Evolutionary conservation across 1,140 invertebrate genomes (phyloP).

Genomic region (Agraylea sexmaculata): DNA sequence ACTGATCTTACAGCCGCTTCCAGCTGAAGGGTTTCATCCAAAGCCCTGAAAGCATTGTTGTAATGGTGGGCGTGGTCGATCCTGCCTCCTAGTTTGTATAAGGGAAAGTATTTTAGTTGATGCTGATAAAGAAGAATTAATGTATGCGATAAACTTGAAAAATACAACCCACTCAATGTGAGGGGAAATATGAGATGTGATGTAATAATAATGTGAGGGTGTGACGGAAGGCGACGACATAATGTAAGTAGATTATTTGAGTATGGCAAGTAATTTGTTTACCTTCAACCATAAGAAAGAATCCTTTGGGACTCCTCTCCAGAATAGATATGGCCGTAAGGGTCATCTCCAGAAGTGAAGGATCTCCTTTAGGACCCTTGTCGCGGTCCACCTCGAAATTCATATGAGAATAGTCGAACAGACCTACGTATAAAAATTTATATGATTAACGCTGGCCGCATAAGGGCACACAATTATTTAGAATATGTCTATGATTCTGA

Average conservation of each 20-base stretch:
- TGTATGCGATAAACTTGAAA: too few relatives aligned
- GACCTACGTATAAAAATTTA: conserved; percentile 27
- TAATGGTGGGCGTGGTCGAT: conserved; percentile 65
- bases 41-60: conserved; percentile 53
- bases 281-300: conserved; percentile 45
- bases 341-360: conserved; percentile 69
- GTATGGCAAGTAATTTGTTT: too few relatives aligned
- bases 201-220: too few relatives aligned
- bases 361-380: conserved; percentile 28
- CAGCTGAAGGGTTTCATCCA: conserved; percentile 53
- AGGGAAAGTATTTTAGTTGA: too few relatives aligned
- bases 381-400: conserved; percentile 40
- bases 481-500: too few relatives aligned
- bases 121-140: too few relatives aligned
- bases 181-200: too few relatives aligned
- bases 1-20: conserved; percentile 51
- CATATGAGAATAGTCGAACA: conserved; percentile 48
- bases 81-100: conserved; percentile 49
- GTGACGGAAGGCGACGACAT: too few relatives aligned
- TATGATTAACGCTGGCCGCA: too few relatives aligned
- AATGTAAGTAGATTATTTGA: too few relatives aligned
- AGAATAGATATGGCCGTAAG: conserved; percentile 63
- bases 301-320: conserved; percentile 50
- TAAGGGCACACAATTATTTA: too few relatives aligned
- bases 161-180: too few relatives aligned